phyloP scores from a whole-genome alignment of 2,888 invertebrate species.

The Plutella xylostella region DNA sequence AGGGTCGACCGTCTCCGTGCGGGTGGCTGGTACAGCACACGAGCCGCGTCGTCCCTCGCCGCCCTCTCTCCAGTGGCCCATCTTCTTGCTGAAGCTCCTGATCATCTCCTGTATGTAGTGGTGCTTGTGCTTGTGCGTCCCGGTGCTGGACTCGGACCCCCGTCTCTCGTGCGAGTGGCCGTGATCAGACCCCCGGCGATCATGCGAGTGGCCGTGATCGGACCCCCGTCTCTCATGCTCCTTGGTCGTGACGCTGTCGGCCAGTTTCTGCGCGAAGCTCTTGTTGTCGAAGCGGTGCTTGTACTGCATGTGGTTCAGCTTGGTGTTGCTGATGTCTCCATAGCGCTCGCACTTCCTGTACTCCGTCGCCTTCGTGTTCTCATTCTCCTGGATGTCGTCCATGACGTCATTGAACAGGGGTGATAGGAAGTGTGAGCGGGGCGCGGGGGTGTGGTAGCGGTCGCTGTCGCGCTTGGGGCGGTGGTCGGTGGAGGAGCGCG shows the following conservation, averaged over 20 bases:
- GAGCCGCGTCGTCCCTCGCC: constrained; percentile 57
- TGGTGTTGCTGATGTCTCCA: constrained; percentile 56
- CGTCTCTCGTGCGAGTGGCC: constrained; percentile 39
- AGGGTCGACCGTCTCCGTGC: constrained; percentile 53
- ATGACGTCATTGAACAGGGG: constrained; percentile 54
- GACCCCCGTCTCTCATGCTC: too few relatives aligned
- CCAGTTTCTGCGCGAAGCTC: constrained; percentile 53
- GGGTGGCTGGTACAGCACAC: constrained; percentile 56
- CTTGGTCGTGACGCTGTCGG: constrained; percentile 30
- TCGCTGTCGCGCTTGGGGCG: constrained; percentile 42
- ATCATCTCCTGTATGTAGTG: constrained; percentile 84
- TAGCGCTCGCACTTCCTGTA: constrained; percentile 61
- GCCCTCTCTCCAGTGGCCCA: constrained; percentile 76
- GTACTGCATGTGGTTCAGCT: constrained; percentile 33
- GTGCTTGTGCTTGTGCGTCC: constrained; percentile 63
- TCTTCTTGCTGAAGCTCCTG: constrained; percentile 79
- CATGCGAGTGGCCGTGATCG: constrained; percentile 25
- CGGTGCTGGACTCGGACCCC: constrained; percentile 44
- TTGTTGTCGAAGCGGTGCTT: constrained; percentile 49
- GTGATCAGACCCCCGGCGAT: constrained; percentile 49
- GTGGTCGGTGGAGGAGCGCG: constrained; percentile 31
- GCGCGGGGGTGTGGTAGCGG: constrained; percentile 38
- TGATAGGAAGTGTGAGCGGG: constrained; percentile 53
- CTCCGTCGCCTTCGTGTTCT: constrained; percentile 59
- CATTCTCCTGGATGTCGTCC: constrained; percentile 63